Percentiles rank a stretch among this genome's conserved stretches.
These are phyloP conservation scores for Campoplex nolae DNA, from an alignment of 2,888 invertebrate species.

Conservation along the genomic window DNA sequence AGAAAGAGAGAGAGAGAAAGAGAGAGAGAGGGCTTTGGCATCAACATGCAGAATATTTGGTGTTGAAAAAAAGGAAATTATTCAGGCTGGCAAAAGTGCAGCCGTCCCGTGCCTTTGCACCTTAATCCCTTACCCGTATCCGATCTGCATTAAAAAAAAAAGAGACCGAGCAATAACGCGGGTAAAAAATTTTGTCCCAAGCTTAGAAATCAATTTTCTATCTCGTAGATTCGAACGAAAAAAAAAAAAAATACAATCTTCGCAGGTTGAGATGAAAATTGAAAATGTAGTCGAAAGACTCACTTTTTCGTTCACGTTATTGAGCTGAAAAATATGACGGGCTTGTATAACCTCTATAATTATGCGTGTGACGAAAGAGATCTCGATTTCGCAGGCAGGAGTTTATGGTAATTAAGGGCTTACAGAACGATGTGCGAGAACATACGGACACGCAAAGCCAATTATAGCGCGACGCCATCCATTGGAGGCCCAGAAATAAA, in stretches of 20 bases:
- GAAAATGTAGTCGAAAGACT: background rate
- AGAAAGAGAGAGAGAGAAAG: constrained; percentile 21
- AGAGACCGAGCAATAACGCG: constrained; percentile 11
- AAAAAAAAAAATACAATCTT: constrained; percentile 65
- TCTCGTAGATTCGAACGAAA: constrained; percentile 24
- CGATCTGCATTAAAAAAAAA: constrained; percentile 78
- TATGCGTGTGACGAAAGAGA: constrained; percentile 83
- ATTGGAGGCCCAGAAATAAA: constrained; percentile 56
- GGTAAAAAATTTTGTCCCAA: constrained; percentile 11
- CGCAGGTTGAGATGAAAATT: background rate
- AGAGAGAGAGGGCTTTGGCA: constrained; percentile 21
- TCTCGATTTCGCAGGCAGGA: constrained; percentile 76
- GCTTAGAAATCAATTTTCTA: constrained; percentile 24
- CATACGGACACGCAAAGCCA: constrained; percentile 77
- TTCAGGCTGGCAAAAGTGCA: constrained; percentile 82
- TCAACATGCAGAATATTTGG: constrained; percentile 34
- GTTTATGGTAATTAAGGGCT: constrained; percentile 80
- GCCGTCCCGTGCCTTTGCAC: constrained; percentile 74
- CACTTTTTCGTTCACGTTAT: background rate
- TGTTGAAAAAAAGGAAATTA: constrained; percentile 54
- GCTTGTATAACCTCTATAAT: constrained; percentile 61
- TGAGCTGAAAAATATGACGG: constrained; percentile 9
- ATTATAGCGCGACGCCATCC: constrained; percentile 81
- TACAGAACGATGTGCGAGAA: constrained; percentile 74
- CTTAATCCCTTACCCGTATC: constrained; percentile 80